These are phyloP conservation scores for Acrossocheilus fasciatus DNA, from an alignment of 2,797 vertebrate species.

Conservation along the genomic window DNA sequence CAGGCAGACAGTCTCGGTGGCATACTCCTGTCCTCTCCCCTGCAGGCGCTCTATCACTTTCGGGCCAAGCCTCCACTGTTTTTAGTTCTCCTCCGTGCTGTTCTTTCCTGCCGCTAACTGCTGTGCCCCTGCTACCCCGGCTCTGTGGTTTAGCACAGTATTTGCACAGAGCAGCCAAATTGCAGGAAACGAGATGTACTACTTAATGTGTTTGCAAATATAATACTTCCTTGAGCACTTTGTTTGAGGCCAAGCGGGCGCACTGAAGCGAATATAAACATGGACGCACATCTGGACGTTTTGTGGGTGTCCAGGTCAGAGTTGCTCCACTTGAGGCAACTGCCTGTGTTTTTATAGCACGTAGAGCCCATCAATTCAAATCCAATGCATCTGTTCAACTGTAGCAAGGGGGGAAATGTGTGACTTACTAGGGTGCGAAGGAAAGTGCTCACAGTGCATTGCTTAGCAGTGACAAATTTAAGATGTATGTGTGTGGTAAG, in stretches of 20 bases:
- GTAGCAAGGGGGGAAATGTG: not conserved
- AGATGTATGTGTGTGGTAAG: constrained; percentile 54
- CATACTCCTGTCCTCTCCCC: constrained; percentile 61
- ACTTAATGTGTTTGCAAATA: constrained; percentile 80
- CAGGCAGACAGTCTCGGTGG: constrained; percentile 74
- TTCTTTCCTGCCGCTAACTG: constrained; percentile 50
- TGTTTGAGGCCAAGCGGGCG: constrained; percentile 65
- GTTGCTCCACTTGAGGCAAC: constrained; percentile 67
- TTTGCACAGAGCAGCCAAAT: constrained; percentile 75
- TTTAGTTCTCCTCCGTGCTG: constrained; percentile 59
- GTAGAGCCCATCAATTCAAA: constrained; percentile 61
- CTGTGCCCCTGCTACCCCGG: constrained; percentile 29
- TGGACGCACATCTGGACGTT: constrained; percentile 73
- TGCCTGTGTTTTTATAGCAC: constrained; percentile 68
- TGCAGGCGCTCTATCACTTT: constrained; percentile 63
- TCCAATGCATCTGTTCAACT: constrained; percentile 33
- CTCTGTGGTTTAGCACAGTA: constrained; percentile 67
- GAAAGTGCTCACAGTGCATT: constrained; percentile 46
- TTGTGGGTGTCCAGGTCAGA: constrained; percentile 74
- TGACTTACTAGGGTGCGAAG: constrained; percentile 47
- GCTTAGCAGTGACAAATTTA: constrained; percentile 63
- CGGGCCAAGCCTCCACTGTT: constrained; percentile 67
- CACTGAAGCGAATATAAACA: constrained; percentile 72
- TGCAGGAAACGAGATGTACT: constrained; percentile 80
- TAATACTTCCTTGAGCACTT: constrained; percentile 80